Evolutionary conservation across 2,888 invertebrate genomes (phyloP).

Genomic region (Drosophila mettleri): DNA sequence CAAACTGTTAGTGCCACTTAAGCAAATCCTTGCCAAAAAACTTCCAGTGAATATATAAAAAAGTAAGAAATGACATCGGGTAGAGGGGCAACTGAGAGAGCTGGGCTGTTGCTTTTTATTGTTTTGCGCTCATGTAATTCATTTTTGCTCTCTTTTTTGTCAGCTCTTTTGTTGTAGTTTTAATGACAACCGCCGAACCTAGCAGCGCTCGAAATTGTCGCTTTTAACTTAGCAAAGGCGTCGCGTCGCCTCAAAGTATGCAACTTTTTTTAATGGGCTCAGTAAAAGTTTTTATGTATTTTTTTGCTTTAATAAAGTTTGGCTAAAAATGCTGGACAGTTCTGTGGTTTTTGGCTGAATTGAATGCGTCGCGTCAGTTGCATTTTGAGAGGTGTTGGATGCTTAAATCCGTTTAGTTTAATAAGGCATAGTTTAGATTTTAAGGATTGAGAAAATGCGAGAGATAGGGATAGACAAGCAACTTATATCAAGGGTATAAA

Average conservation of each 20-base stretch:
- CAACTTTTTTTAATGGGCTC: slow-evolving; percentile 45
- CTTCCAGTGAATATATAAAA: slow-evolving; percentile 42
- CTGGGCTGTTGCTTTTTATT: slow-evolving; percentile 54
- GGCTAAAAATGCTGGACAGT: slow-evolving; percentile 31
- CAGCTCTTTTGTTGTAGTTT: slow-evolving; percentile 63
- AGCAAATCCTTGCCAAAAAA: slow-evolving; percentile 72
- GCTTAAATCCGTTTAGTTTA: slow-evolving; percentile 13
- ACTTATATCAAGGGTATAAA: too few relatives aligned
- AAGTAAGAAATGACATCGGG: slow-evolving; percentile 9
- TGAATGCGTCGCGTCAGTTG: slow-evolving; percentile 18
- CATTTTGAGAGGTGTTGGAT: slow-evolving; percentile 4
- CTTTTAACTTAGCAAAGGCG: slow-evolving; percentile 65
- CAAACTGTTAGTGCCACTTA: slow-evolving; percentile 75
- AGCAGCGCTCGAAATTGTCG: slow-evolving; percentile 66
- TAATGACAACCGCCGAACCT: slow-evolving; percentile 61
- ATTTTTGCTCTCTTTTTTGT: slow-evolving; percentile 31
- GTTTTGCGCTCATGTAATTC: slow-evolving; percentile 42
- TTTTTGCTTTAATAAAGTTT: slow-evolving; percentile 46
- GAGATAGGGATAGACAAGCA: neutral
- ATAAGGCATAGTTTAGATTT: neutral
- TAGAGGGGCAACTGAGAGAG: slow-evolving; percentile 6
- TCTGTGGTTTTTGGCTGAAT: slow-evolving; percentile 28
- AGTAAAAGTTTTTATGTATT: slow-evolving; percentile 33
- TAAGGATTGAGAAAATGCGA: neutral
- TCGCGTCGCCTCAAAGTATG: slow-evolving; percentile 51